These are phyloP conservation scores for Acanthosepion esculentum DNA, from an alignment of 2,888 invertebrate genomes.

Conservation along the genomic window DNA sequence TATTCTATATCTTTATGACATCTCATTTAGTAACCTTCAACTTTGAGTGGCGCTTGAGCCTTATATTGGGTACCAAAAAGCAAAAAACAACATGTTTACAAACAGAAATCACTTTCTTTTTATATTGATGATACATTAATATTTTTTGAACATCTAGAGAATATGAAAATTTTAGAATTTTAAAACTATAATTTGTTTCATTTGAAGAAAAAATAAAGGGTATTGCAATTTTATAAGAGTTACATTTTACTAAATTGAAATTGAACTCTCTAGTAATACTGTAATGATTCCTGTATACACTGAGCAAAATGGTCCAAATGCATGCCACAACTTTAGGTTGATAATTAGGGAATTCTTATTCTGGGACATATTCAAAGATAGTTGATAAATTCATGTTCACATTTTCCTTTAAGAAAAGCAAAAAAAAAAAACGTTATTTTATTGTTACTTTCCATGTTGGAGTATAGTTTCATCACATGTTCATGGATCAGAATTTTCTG, in stretches of 20 bases:
- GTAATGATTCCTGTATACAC: background rate
- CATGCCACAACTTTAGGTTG: background rate
- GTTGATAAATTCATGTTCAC: background rate
- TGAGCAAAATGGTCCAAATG: background rate
- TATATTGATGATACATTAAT: too few relatives aligned
- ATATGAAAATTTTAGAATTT: too few relatives aligned
- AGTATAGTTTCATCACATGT: background rate
- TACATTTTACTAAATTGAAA: background rate
- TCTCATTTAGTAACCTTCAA: too few relatives aligned
- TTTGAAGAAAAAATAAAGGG: too few relatives aligned
- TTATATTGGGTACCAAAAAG: too few relatives aligned
- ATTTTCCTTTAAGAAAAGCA: background rate
- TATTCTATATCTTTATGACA: too few relatives aligned
- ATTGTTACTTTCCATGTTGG: background rate
- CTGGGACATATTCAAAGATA: conserved; percentile 33
- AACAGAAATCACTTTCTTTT: too few relatives aligned
- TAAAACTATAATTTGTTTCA: too few relatives aligned
- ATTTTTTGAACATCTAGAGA: too few relatives aligned
- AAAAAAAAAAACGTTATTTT: background rate
- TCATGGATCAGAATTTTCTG: background rate
- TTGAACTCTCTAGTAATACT: background rate
- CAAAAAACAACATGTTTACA: too few relatives aligned
- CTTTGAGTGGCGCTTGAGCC: too few relatives aligned
- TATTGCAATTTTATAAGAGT: too few relatives aligned
- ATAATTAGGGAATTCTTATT: background rate